Evolutionary conservation across 2,113 vertebrate species (phyloP).

Genomic region (Phoxinus phoxinus): DNA sequence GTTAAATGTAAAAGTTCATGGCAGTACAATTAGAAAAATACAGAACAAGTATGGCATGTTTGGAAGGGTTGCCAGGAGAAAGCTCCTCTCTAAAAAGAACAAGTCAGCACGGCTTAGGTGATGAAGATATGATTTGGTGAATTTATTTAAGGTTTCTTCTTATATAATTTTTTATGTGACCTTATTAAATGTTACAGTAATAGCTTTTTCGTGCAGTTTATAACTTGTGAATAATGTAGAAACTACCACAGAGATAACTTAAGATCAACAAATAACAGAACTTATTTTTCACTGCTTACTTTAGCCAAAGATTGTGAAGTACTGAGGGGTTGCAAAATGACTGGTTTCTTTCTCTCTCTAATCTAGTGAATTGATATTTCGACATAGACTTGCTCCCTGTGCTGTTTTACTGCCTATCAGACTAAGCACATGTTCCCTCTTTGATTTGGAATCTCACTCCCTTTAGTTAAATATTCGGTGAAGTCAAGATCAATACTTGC

Average conservation of each 20-base stretch:
- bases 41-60: no score
- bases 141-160: no score
- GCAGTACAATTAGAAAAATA: no score
- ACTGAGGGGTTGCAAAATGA: background rate
- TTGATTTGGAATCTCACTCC: background rate
- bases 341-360: background rate
- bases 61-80: no score
- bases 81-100: no score
- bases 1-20: no score
- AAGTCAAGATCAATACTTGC: background rate
- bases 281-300: background rate
- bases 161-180: no score
- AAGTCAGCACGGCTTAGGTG: no score
- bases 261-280: background rate
- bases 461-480: background rate
- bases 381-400: background rate
- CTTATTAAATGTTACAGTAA: no score
- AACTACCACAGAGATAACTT: background rate
- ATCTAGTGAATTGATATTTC: background rate
- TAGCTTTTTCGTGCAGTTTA: no score
- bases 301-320: background rate
- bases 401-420: background rate
- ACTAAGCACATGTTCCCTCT: background rate
- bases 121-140: no score
- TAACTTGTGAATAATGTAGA: background rate